phyloP scores from a whole-genome alignment of 1,140 invertebrate species.

The Heliothis subflexa region DNA sequence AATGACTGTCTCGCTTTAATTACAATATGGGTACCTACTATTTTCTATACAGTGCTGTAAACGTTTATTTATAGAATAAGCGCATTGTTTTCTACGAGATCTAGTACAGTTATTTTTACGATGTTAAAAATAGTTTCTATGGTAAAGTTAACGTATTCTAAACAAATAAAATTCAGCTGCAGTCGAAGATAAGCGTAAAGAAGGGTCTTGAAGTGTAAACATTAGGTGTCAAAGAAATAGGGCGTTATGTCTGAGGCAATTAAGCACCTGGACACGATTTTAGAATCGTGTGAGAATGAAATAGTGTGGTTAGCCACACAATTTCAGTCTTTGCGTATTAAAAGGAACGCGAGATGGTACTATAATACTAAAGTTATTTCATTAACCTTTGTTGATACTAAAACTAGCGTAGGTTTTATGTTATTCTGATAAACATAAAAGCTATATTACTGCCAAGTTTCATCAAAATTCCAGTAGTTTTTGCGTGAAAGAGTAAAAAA shows the following conservation, averaged over 20 bases:
- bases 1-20: neutral
- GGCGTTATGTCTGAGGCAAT: neutral
- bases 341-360: too few species aligned
- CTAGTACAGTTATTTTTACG: slow-evolving; percentile 9
- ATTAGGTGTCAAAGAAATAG: neutral
- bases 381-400: neutral
- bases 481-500: too few species aligned
- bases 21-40: neutral
- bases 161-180: slow-evolving; percentile 17
- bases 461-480: too few species aligned
- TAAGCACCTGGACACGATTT: neutral
- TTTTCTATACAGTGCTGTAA: neutral
- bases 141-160: neutral
- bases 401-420: neutral
- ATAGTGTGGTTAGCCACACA: too few species aligned
- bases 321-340: too few species aligned
- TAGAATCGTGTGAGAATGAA: too few species aligned
- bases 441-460: too few species aligned
- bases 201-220: neutral
- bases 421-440: too few species aligned
- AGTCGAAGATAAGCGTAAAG: neutral
- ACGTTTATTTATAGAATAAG: slow-evolving; percentile 13
- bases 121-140: slow-evolving; percentile 1
- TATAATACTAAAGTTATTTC: too few species aligned
- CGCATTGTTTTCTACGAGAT: slow-evolving; percentile 18